A percentile compares a stretch with the other conserved stretches of the same genome.
These are phyloP conservation scores for Cancer borealis DNA, from an alignment of 2,888 invertebrate species.

Conservation along the genomic window DNA sequence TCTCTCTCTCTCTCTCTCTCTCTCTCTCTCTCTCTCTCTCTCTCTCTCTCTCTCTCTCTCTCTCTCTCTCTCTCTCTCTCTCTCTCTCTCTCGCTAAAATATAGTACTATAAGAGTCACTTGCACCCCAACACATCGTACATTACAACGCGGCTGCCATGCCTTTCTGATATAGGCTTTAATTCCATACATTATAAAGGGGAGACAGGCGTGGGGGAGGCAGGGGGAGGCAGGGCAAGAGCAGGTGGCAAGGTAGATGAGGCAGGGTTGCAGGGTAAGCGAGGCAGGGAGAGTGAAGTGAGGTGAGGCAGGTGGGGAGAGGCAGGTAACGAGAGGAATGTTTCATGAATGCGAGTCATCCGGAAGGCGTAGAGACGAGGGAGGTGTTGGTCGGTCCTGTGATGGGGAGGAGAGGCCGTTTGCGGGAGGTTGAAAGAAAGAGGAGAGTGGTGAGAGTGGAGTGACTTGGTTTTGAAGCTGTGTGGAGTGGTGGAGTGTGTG, in stretches of 20 bases:
- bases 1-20: slow-evolving; percentile 20
- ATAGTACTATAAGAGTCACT: neutral
- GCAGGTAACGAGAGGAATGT: neutral
- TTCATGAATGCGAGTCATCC: neutral
- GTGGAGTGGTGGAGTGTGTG: too few species aligned
- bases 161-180: neutral
- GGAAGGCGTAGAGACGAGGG: slow-evolving; percentile 21
- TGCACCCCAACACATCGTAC: neutral
- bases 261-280: neutral
- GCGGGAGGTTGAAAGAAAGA: neutral
- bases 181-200: neutral
- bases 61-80: neutral
- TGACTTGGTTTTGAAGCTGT: neutral
- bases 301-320: neutral
- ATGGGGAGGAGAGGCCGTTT: neutral
- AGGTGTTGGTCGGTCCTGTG: neutral
- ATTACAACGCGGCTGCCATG: neutral
- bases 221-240: neutral
- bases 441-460: neutral
- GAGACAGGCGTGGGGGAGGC: neutral
- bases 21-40: slow-evolving; percentile 16
- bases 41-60: neutral
- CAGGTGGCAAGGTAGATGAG: neutral
- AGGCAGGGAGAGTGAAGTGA: neutral
- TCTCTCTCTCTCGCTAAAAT: neutral